Evolutionary conservation across 2,888 invertebrate genomes (phyloP).

Genomic region (Campoletis raptor): DNA sequence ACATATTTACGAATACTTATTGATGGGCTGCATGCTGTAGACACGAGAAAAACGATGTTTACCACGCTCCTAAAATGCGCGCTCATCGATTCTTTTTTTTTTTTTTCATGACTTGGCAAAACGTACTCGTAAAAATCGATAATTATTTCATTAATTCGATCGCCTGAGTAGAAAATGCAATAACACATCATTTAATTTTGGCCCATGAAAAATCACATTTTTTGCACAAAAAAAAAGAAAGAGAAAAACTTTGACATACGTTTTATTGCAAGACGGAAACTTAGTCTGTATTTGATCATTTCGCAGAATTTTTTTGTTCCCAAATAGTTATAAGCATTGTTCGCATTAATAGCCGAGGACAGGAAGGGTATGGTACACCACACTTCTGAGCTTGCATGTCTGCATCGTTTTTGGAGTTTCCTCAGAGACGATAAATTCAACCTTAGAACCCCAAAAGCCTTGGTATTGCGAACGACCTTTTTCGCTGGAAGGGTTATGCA

Average conservation of each 20-base stretch:
- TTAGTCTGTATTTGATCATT: background rate
- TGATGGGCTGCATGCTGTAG: background rate
- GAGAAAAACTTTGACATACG: background rate
- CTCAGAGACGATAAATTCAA: constrained; percentile 56
- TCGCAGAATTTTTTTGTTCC: background rate
- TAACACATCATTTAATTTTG: background rate
- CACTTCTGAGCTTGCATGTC: constrained; percentile 17
- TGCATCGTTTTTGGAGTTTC: constrained; percentile 47
- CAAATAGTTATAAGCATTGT: background rate
- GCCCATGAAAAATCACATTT: background rate
- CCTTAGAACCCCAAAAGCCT: constrained; percentile 36
- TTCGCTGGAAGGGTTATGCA: constrained; percentile 44
- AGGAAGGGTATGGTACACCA: constrained; percentile 2
- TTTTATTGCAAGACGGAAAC: background rate
- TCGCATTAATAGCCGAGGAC: constrained; percentile 3
- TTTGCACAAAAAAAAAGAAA: background rate
- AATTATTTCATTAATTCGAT: too few relatives aligned
- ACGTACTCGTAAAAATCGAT: background rate
- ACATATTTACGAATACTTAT: background rate
- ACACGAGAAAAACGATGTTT: background rate
- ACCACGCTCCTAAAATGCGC: background rate
- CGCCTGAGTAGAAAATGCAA: too few relatives aligned
- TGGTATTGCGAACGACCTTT: constrained; percentile 30
- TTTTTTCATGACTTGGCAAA: background rate
- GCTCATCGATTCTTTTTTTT: background rate